These are phyloP conservation scores for Petrocephalus zakoni DNA, from an alignment of 2,113 vertebrate genomes.

Conservation along the genomic window DNA sequence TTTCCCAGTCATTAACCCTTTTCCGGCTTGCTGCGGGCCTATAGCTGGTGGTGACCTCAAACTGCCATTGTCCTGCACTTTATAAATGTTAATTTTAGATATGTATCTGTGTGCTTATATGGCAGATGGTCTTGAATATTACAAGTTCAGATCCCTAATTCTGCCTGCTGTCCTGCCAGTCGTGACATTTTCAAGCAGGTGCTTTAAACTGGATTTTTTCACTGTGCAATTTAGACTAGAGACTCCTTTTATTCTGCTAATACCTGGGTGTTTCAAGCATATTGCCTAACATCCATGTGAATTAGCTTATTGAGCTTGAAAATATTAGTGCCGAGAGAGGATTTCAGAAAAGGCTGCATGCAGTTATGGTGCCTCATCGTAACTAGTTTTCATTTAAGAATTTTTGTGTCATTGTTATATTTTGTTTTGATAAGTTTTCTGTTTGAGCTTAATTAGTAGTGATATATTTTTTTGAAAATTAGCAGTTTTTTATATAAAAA, in stretches of 20 bases:
- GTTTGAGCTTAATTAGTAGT: too few relatives aligned
- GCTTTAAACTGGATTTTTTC: not conserved
- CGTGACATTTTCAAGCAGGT: not conserved
- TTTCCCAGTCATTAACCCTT: conserved; percentile 31
- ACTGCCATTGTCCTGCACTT: not conserved
- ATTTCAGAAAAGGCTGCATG: not conserved
- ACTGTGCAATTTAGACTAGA: not conserved
- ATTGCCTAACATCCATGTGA: not conserved
- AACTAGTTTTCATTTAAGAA: too few relatives aligned
- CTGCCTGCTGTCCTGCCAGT: not conserved
- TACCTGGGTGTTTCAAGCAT: not conserved
- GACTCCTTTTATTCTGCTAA: not conserved
- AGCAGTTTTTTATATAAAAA: not conserved
- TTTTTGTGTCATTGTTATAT: too few relatives aligned
- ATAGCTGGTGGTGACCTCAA: conserved; percentile 5
- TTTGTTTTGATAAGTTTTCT: too few relatives aligned
- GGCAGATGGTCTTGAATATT: conserved; percentile 5
- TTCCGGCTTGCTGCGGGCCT: conserved; percentile 15
- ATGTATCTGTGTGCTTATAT: conserved; percentile 1
- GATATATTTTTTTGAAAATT: not conserved
- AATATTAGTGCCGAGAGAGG: not conserved
- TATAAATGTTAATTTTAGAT: not conserved
- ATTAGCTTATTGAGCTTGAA: not conserved
- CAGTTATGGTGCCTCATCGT: not conserved
- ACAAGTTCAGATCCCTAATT: not conserved